Conservation (phyloP, 1,140 invertebrate species). For the Meteorus sp. region DNA sequence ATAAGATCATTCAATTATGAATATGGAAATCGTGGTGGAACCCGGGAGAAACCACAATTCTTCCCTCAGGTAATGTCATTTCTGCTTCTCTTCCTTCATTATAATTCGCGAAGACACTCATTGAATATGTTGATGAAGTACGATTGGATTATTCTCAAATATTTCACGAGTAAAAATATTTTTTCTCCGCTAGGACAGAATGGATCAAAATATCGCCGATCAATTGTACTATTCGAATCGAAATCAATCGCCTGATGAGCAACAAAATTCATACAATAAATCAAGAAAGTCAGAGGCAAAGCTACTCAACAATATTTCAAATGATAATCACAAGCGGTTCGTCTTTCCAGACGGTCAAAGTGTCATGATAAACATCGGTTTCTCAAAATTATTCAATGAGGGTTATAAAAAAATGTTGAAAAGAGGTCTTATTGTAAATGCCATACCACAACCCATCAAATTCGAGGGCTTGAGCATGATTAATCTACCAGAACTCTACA, state of each 20-base stretch:
- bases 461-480: constrained; percentile 34
- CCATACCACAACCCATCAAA: constrained; percentile 34
- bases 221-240: constrained; percentile 10
- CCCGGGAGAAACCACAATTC: constrained; percentile 12
- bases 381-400: constrained; percentile 33
- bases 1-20: constrained; percentile 18
- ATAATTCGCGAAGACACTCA: neutral
- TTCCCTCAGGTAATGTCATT: constrained; percentile 35
- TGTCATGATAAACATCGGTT: constrained; percentile 34
- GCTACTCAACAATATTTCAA: constrained; percentile 28
- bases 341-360: constrained; percentile 35
- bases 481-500: constrained; percentile 30
- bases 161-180: neutral
- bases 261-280: constrained; percentile 3
- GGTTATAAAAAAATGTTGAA: constrained; percentile 32
- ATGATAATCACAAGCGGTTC: constrained; percentile 30
- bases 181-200: constrained; percentile 27
- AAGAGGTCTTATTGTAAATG: constrained; percentile 31
- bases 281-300: constrained; percentile 11
- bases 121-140: too few relatives aligned
- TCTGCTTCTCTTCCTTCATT: neutral
- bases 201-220: constrained; percentile 17
- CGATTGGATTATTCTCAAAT: constrained; percentile 11
- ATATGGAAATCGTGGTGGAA: neutral
- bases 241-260: constrained; percentile 1